phyloP scores from a whole-genome alignment of 1,140 invertebrate species.

The Tenebrio molitor region DNA sequence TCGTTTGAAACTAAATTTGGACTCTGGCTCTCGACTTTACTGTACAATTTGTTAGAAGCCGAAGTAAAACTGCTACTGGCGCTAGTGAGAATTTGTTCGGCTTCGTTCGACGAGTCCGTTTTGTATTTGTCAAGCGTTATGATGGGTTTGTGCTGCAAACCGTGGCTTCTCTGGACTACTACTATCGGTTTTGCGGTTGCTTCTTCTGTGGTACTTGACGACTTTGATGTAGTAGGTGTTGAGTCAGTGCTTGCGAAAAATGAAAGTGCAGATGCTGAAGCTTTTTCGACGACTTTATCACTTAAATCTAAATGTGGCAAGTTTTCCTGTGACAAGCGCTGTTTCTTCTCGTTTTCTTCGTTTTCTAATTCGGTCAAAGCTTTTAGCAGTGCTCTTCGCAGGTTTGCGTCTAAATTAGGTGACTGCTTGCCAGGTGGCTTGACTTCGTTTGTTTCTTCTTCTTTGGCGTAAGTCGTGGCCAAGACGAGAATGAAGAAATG shows the following conservation, averaged over 20 bases:
- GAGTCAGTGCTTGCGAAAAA: slow-evolving; percentile 50
- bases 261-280: slow-evolving; percentile 57
- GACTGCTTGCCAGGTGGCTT: slow-evolving; percentile 34
- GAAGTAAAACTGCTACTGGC: slow-evolving; percentile 55
- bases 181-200: slow-evolving; percentile 52
- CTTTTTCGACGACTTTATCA: slow-evolving; percentile 57
- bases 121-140: slow-evolving; percentile 51
- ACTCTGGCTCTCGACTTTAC: slow-evolving; percentile 2
- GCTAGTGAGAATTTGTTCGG: slow-evolving; percentile 59
- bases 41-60: slow-evolving; percentile 10
- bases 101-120: slow-evolving; percentile 43
- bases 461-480: slow-evolving; percentile 26
- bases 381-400: slow-evolving; percentile 61
- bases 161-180: slow-evolving; percentile 60
- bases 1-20: background rate
- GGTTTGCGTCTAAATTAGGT: slow-evolving; percentile 57
- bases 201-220: slow-evolving; percentile 42
- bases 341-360: slow-evolving; percentile 54
- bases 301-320: slow-evolving; percentile 27
- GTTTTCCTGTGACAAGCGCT: background rate
- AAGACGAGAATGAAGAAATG: slow-evolving; percentile 21
- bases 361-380: slow-evolving; percentile 63
- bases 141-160: slow-evolving; percentile 56
- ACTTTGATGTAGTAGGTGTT: slow-evolving; percentile 2
- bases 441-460: slow-evolving; percentile 48